Evolutionary conservation across 64 coral and sea anemone species (phyloP).

Genomic region (Stichodactyla helianthus): DNA sequence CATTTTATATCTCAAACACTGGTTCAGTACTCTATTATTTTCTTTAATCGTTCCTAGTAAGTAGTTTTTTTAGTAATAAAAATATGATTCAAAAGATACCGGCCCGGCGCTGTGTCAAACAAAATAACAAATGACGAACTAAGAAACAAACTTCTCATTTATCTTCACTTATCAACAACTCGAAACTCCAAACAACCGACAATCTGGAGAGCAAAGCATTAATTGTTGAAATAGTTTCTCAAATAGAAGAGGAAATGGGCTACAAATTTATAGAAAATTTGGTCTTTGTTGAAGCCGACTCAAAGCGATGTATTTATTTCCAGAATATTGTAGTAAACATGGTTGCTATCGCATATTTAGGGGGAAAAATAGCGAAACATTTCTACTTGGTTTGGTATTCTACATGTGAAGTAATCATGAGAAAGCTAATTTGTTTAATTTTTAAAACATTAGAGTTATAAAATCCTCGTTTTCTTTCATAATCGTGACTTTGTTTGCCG

Average conservation of each 20-base stretch:
- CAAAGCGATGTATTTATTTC: neutral
- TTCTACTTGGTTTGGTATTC: neutral
- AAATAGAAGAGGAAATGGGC: neutral
- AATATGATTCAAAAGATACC: neutral
- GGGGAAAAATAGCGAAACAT: neutral
- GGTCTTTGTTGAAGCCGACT: neutral
- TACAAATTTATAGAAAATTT: neutral
- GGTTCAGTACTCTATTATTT: too few species aligned
- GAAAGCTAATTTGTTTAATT: neutral
- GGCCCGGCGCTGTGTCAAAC: neutral
- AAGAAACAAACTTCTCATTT: conserved; percentile 5
- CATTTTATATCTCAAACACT: too few species aligned
- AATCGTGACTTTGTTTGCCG: neutral
- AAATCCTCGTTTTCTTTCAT: neutral
- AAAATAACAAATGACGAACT: neutral
- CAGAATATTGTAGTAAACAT: too few species aligned
- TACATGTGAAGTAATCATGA: neutral
- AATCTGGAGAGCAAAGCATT: neutral
- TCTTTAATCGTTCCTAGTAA: neutral
- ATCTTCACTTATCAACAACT: neutral
- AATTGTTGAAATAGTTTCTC: neutral
- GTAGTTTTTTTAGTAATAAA: neutral
- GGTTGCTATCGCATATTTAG: neutral
- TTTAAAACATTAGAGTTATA: neutral
- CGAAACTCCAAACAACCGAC: neutral